Base-by-base conservation (phyloP, 92 coral and sea anemone species). In the Epizoanthus rinbou region DNA sequence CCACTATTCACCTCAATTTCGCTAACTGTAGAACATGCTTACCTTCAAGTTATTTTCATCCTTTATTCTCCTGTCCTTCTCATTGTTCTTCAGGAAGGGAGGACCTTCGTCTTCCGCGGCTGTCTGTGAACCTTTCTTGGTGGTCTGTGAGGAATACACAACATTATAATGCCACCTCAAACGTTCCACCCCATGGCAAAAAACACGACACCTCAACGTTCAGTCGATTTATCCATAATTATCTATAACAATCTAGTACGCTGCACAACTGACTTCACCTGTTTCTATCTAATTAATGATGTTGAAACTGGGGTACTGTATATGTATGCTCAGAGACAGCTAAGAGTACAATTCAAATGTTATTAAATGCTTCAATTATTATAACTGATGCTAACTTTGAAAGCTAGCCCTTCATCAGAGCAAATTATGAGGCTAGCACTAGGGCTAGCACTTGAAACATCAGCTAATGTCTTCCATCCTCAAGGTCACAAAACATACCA, bases 41-140 rank as follows among this genome's bases (percentile, higher is more conserved):
- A 90, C 98, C 95, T 96, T 96, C 35, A 96, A 90, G 52, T 90
- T 97, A 57, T 87, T 93, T 78, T 96, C 98, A 60, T 94, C 98
- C 73, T 92, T 88, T 73, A 96, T 86, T 47, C 98, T 88, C 71
- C 88, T 91, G 50, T 96, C 98, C 62, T 94, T 96, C 1, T 94
- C 98, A 64, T 86, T 89, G 74, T 96, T 80, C 53, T 88, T 86
- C 60, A 91, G 17, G 73, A 96, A 71, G 17, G 95, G 88, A 0
- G 98, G 98, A 15, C 98, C 96, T 19, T 90, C 91, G 1, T 76
- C 91, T 62, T 92, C 98, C 16, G 62, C 85, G 33, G 84, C 84
- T 31, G 74, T 92, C 57, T 81, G 78, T 6, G 93, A 33, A 17
- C 80, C 43, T 45, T 87, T 89, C 73, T 84, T 89, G 10, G 90